Percentiles rank a stretch among this genome's conserved stretches.
phyloP scores from a whole-genome alignment of 2,888 invertebrate genomes.

The Tribolium freemani region DNA sequence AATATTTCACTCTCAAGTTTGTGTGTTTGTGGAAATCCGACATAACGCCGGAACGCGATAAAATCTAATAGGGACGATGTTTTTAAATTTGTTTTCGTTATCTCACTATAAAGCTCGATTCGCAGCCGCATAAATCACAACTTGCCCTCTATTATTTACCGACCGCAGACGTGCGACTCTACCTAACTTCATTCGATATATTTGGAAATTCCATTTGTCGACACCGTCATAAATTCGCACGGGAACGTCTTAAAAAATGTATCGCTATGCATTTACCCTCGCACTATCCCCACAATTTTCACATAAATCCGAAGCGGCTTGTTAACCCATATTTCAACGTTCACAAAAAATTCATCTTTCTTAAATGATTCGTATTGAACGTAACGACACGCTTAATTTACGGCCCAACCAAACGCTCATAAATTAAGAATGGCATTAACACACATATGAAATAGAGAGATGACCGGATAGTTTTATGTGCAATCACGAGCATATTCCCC shows the following conservation, averaged over 20 bases:
- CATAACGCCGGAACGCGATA: constrained; percentile 49
- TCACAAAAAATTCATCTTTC: not conserved
- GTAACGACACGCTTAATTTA: not conserved
- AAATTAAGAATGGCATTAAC: constrained; percentile 32
- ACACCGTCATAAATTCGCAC: constrained; percentile 38
- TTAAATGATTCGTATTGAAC: not conserved
- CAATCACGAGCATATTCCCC: constrained; percentile 53
- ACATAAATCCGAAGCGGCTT: constrained; percentile 24
- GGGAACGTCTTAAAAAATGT: constrained; percentile 41
- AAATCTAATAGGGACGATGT: constrained; percentile 61
- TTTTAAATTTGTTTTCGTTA: constrained; percentile 63
- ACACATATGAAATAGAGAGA: constrained; percentile 37
- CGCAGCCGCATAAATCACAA: constrained; percentile 57
- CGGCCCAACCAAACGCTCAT: constrained; percentile 8
- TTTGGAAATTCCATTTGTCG: constrained; percentile 50
- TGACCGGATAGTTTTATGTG: constrained; percentile 54
- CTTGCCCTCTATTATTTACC: constrained; percentile 53
- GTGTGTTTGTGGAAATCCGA: constrained; percentile 60
- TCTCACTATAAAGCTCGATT: constrained; percentile 59
- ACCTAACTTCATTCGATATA: constrained; percentile 47
- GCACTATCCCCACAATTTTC: no score
- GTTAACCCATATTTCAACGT: constrained; percentile 26
- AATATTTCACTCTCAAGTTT: constrained; percentile 46
- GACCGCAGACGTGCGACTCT: constrained; percentile 46
- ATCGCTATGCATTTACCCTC: constrained; percentile 31